A percentile compares a stretch with the other conserved stretches of the same genome.
phyloP scores from a whole-genome alignment of 2,797 vertebrate genomes.

The Borostomias antarcticus region DNA sequence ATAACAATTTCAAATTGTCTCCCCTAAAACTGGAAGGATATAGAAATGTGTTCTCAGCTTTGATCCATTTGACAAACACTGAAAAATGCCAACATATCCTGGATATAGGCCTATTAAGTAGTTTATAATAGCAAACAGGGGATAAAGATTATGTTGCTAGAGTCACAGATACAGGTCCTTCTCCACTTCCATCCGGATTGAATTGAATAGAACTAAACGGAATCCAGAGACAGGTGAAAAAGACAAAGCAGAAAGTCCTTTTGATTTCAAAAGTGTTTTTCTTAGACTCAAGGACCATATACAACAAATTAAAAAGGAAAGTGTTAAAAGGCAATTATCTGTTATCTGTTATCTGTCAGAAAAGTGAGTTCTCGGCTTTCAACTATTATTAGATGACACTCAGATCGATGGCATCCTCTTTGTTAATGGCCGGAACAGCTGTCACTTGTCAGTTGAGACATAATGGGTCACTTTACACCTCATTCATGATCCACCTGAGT shows the following conservation, averaged over 20 bases:
- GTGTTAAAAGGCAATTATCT: too few species aligned
- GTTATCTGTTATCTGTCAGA: neutral
- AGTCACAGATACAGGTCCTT: neutral
- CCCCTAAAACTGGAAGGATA: neutral
- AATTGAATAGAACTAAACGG: too few species aligned
- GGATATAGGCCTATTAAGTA: neutral
- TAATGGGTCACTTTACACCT: neutral
- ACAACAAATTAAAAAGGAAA: too few species aligned
- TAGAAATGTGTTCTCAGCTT: neutral
- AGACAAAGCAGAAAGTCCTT: too few species aligned
- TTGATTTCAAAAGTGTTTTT: too few species aligned
- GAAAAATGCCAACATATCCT: neutral
- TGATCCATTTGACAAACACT: neutral
- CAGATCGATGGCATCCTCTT: neutral
- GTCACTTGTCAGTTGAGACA: slow-evolving; percentile 5
- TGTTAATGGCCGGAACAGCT: slow-evolving; percentile 11
- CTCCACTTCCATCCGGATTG: too few species aligned
- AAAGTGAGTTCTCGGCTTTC: neutral
- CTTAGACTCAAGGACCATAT: too few species aligned
- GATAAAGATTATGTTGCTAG: too few species aligned
- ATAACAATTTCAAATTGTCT: neutral
- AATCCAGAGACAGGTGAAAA: too few species aligned
- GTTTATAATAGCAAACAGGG: neutral
- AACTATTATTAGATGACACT: neutral
- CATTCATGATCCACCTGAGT: neutral